Evolutionary conservation across 1,140 invertebrate species (phyloP), one percentile per base, ranked within the genome.

Genomic region (Cecropterus lyciades): DNA sequence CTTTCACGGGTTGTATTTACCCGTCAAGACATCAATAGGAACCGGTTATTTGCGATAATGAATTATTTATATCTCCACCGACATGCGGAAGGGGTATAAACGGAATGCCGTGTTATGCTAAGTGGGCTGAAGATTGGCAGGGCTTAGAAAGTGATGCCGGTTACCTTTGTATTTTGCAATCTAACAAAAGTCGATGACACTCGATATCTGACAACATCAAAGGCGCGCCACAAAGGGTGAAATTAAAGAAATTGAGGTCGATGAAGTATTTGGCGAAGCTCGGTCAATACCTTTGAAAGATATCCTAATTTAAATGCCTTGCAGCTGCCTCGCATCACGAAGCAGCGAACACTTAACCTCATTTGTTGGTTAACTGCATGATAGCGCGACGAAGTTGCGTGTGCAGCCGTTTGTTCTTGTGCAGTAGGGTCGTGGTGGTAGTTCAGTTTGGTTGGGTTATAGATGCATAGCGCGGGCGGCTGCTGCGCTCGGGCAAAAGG

Each of bases 401-500:
- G 75, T 73, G 60, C 15, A 37, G 33, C 16, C 46, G 59, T 40
- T 64, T 27, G 55, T 43, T 51, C 43, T 49, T 45, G 30, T 33
- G 9, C 5, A 33, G 65, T 73, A 6, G 52, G 56, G 49, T 63
- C 33, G 66, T 60, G 73, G 64, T 74, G 69, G 67, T 60, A 33
- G 16, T 52, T 64, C 62, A 37, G 16, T 73, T 70, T 73, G 72
- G 84, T 73, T 67, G 84, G 77, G 67, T 85, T 82, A 85, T 82
- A 82, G 79, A 79, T 88, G 78, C 80, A 85, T 82, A 81, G 75
- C 72, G 76, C 75, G 78, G 74, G 81, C 77, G 87, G 85, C 87
- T 89, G 88, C 85, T 89, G 88, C 80, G 85, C 83, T 73, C 80
- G 75, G 85, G 89, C 85, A 89, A 91, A 91, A 91, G 89, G 85